Conservation (phyloP, 2,888 invertebrate genomes). For the Cylindroiulus punctatus region DNA sequence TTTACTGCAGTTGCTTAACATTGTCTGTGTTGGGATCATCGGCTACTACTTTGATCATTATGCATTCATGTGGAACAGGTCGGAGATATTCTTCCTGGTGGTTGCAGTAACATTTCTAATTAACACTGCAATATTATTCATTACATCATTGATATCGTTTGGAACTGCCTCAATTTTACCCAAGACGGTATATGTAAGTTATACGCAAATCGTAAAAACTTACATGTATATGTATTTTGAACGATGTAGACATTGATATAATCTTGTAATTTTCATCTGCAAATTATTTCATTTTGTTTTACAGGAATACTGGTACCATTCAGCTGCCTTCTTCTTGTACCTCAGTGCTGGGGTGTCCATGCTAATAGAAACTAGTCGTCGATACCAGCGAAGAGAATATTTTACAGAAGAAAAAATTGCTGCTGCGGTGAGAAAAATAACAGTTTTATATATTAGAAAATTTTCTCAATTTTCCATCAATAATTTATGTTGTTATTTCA, state of each 20-base stretch:
- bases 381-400: conserved; percentile 59
- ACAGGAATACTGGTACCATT: conserved; percentile 85
- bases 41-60: conserved; percentile 33
- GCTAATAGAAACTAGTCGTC: conserved; percentile 71
- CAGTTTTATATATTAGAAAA: too few relatives aligned
- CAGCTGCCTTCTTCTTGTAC: conserved; percentile 77
- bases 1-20: conserved; percentile 50
- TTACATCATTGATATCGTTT: conserved; percentile 23
- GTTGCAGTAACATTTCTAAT: conserved; percentile 53
- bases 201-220: too few relatives aligned
- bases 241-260: too few relatives aligned
- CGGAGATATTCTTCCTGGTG: conserved; percentile 51
- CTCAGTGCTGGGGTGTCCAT: conserved; percentile 77
- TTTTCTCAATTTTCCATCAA: too few relatives aligned
- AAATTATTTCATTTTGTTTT: conserved; percentile 63
- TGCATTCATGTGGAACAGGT: neutral
- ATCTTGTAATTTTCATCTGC: too few relatives aligned
- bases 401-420: conserved; percentile 72
- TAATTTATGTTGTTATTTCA: neutral
- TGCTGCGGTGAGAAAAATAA: conserved; percentile 22
- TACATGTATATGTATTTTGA: too few relatives aligned
- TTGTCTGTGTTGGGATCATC: conserved; percentile 45
- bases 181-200: conserved; percentile 30
- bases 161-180: conserved; percentile 24
- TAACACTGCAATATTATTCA: neutral